Conservation (phyloP, 2,888 invertebrate species). For the Zaprionus lineosus region DNA sequence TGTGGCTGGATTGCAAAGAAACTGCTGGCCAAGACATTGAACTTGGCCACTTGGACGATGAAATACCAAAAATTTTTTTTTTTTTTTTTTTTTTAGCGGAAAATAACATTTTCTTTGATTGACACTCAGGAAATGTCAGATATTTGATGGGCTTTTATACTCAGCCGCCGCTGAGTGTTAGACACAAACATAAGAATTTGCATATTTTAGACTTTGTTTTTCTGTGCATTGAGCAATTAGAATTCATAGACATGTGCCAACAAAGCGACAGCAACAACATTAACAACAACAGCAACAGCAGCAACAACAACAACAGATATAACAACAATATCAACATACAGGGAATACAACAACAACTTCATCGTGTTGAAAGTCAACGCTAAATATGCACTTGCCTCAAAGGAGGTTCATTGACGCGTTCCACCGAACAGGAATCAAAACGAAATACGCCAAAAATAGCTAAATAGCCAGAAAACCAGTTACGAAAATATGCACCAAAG, state of each 20-base stretch:
- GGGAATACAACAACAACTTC: slow-evolving; percentile 30
- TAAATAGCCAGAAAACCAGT: slow-evolving; percentile 74
- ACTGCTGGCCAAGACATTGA: slow-evolving; percentile 47
- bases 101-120: slow-evolving; percentile 71
- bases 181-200: slow-evolving; percentile 63
- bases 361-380: slow-evolving; percentile 25
- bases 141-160: slow-evolving; percentile 75
- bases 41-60: slow-evolving; percentile 20
- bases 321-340: slow-evolving; percentile 4
- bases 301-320: slow-evolving; percentile 24
- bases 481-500: slow-evolving; percentile 50
- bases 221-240: slow-evolving; percentile 59
- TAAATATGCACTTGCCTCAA: slow-evolving; percentile 25
- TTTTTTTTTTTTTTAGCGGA: too few relatives aligned
- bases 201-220: slow-evolving; percentile 60
- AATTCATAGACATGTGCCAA: slow-evolving; percentile 73
- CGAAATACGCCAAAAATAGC: slow-evolving; percentile 78
- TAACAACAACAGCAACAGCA: slow-evolving; percentile 24
- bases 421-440: slow-evolving; percentile 75
- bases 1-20: slow-evolving; percentile 36
- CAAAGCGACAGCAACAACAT: slow-evolving; percentile 19
- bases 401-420: slow-evolving; percentile 69
- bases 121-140: slow-evolving; percentile 79
- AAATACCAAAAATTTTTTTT: too few relatives aligned
- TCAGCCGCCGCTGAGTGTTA: slow-evolving; percentile 69